Conservation (phyloP, 2,797 vertebrate genomes). For the Morelia viridis region DNA sequence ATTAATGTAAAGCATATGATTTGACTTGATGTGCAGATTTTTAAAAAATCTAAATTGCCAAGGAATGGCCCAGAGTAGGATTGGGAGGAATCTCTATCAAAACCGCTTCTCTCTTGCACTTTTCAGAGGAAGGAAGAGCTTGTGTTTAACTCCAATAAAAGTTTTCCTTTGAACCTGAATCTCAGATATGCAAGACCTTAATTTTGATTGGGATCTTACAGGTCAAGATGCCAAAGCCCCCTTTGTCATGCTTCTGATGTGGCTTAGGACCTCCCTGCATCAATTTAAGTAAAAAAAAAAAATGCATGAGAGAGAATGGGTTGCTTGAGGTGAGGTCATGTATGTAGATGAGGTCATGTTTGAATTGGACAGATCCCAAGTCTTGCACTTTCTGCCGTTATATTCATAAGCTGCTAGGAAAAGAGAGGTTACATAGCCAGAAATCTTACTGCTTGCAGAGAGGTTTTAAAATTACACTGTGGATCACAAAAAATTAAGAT, state of each 20-base stretch:
- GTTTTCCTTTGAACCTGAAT: background rate
- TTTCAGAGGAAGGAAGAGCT: background rate
- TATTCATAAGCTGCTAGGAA: background rate
- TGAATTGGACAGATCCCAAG: background rate
- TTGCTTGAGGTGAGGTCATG: background rate
- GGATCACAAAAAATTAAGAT: background rate
- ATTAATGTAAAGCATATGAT: background rate
- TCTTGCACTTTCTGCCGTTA: background rate
- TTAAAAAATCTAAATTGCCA: background rate
- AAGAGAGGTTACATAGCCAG: background rate
- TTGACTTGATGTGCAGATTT: background rate
- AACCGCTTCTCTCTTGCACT: background rate
- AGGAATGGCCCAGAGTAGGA: background rate
- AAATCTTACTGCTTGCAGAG: background rate
- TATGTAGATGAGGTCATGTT: background rate
- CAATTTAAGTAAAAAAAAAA: background rate
- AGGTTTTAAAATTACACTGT: background rate
- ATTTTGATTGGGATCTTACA: background rate
- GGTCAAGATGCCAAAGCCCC: background rate
- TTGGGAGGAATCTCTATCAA: background rate
- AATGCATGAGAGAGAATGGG: background rate
- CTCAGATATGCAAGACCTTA: background rate
- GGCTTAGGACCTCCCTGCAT: background rate
- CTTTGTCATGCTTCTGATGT: background rate
- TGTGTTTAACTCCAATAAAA: background rate